These are phyloP conservation scores for Stomatorhinus walkeri DNA, from an alignment of 2,797 vertebrate genomes.

Conservation along the genomic window DNA sequence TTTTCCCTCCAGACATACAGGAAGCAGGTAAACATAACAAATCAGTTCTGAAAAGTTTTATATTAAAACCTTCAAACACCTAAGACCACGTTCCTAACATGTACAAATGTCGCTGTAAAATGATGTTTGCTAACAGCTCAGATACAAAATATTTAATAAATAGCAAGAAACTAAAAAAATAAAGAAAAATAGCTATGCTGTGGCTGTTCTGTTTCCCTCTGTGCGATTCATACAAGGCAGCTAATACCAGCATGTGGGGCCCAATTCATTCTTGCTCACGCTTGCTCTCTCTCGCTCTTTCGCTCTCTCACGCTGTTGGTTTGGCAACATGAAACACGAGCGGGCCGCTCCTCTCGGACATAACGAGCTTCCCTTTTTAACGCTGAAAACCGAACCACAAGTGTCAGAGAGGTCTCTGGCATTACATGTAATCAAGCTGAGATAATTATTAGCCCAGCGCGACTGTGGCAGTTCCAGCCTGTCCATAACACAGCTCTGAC, in stretches of 20 bases:
- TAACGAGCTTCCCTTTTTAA: slow-evolving; percentile 34
- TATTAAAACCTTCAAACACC: not conserved
- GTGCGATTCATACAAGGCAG: not conserved
- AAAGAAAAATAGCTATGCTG: not conserved
- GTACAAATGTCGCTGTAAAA: not conserved
- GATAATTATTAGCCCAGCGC: slow-evolving; percentile 46
- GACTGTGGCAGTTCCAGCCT: slow-evolving; percentile 47
- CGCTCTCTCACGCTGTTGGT: not conserved
- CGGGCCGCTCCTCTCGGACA: slow-evolving; percentile 39
- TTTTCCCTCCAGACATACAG: not conserved
- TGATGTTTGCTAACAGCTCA: slow-evolving; percentile 3
- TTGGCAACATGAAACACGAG: slow-evolving; percentile 31
- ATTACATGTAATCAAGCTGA: slow-evolving; percentile 49
- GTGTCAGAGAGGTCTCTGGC: slow-evolving; percentile 43
- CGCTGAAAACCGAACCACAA: slow-evolving; percentile 36
- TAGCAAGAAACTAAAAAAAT: not conserved
- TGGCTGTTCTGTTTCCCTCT: not conserved
- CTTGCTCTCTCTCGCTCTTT: not conserved
- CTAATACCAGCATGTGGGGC: not conserved
- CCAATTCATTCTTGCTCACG: not conserved
- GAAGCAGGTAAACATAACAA: not conserved
- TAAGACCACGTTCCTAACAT: not conserved
- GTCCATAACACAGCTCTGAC: slow-evolving; percentile 34
- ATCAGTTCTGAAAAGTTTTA: not conserved
- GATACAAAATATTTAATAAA: not conserved